A percentile compares a stretch with the other conserved stretches of the same genome.
These are phyloP conservation scores for Eleginops maclovinus DNA, from an alignment of 2,113 vertebrate genomes.

Conservation along the genomic window DNA sequence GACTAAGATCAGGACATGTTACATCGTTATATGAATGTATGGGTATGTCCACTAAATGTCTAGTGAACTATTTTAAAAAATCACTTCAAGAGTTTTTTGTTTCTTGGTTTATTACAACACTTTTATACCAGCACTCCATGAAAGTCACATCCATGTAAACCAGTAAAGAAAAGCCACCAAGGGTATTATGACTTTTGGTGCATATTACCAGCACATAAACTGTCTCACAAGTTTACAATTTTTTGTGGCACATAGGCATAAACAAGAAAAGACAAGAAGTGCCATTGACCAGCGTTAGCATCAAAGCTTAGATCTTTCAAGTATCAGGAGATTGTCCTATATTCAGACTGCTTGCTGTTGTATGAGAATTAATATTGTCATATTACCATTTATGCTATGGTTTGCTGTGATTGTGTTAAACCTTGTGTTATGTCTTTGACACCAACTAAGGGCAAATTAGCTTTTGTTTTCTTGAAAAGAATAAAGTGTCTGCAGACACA, in stretches of 20 bases:
- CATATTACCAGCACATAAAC: not conserved
- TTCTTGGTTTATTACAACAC: not conserved
- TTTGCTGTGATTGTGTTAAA: slow-evolving; percentile 29
- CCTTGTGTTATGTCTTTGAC: not conserved
- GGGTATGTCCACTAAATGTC: not conserved
- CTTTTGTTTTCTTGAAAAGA: not conserved
- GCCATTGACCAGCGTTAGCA: not conserved
- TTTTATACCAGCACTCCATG: not conserved
- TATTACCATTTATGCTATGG: not conserved
- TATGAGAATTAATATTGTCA: not conserved
- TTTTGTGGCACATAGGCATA: not conserved
- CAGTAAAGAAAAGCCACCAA: not conserved
- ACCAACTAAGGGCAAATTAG: not conserved
- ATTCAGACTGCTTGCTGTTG: not conserved
- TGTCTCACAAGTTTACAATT: not conserved
- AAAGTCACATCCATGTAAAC: not conserved
- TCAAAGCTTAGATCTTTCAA: not conserved
- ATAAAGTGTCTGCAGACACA: not conserved
- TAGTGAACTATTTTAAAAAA: not conserved
- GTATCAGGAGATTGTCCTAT: not conserved
- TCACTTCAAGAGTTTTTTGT: not conserved
- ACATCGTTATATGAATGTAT: not conserved
- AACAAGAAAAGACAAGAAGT: not conserved
- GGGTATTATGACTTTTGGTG: not conserved
- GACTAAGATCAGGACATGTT: not conserved